A percentile compares a stretch with the other conserved stretches of the same genome.
phyloP scores from a whole-genome alignment of 2,797 vertebrate species.

The Ptychobarbus kaznakovi region DNA sequence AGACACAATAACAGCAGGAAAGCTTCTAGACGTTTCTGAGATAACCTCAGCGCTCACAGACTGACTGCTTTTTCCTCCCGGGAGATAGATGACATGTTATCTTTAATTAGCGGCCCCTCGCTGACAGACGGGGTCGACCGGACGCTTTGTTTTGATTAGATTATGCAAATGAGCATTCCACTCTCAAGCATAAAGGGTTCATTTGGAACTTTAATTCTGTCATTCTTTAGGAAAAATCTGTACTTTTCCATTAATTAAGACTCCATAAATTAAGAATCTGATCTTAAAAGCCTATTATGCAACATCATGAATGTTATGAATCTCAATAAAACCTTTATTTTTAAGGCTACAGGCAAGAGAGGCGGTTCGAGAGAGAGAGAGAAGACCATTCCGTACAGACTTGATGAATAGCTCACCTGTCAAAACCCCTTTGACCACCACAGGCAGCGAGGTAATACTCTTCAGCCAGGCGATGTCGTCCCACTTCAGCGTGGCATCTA shows the following conservation, averaged over 20 bases:
- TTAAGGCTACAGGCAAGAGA: neutral
- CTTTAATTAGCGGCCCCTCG: constrained; percentile 50
- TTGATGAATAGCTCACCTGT: constrained; percentile 74
- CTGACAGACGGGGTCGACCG: constrained; percentile 44
- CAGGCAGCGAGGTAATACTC: constrained; percentile 78
- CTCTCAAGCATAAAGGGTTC: neutral
- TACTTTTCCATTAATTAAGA: neutral
- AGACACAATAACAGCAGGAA: constrained; percentile 46
- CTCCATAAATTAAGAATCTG: neutral
- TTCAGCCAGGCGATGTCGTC: constrained; percentile 86
- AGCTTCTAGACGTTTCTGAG: constrained; percentile 33
- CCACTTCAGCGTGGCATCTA: constrained; percentile 84
- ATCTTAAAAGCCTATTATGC: neutral
- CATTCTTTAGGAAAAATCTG: neutral
- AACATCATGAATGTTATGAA: neutral
- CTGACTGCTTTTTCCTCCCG: constrained; percentile 26
- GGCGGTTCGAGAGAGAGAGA: neutral
- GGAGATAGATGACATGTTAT: constrained; percentile 46
- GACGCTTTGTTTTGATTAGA: constrained; percentile 40
- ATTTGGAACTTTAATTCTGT: neutral
- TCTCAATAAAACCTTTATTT: neutral
- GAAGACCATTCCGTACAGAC: neutral
- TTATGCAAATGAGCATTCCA: constrained; percentile 53
- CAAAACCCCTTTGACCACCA: constrained; percentile 82
- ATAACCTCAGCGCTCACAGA: constrained; percentile 41